Evolutionary conservation across 1,140 invertebrate species (phyloP).

Genomic region (Drosophila pachea): DNA sequence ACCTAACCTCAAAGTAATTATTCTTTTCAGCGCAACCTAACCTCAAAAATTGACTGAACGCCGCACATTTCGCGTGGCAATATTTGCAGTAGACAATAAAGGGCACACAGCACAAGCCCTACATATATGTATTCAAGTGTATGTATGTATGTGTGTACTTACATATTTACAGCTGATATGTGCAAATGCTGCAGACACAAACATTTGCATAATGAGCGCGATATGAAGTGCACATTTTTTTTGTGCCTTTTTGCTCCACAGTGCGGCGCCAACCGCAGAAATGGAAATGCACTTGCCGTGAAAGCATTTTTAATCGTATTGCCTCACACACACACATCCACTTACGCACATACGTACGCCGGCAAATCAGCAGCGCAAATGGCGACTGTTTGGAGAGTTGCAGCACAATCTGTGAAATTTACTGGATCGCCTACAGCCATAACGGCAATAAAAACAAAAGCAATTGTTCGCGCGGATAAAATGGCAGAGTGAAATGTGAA

Average conservation of each 20-base stretch:
- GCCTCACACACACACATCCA: conserved; percentile 19
- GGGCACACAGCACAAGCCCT: not conserved
- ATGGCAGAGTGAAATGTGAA: conserved; percentile 60
- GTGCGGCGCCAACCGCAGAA: conserved; percentile 58
- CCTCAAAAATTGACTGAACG: too few relatives aligned
- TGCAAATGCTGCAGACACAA: conserved; percentile 4
- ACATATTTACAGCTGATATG: not conserved
- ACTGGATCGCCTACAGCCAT: conserved; percentile 43
- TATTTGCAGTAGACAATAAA: not conserved
- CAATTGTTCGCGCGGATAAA: conserved; percentile 49
- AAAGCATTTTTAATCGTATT: conserved; percentile 77
- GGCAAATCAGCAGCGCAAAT: conserved; percentile 28
- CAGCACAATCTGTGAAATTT: conserved; percentile 52
- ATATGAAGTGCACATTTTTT: conserved; percentile 41
- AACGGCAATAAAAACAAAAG: conserved; percentile 53
- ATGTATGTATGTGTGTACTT: not conserved
- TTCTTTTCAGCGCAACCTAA: too few relatives aligned
- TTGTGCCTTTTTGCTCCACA: conserved; percentile 9
- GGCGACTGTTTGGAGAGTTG: conserved; percentile 53
- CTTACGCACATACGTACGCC: not conserved
- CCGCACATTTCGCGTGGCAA: too few relatives aligned
- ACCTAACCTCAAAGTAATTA: too few relatives aligned
- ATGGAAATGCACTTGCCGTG: conserved; percentile 75
- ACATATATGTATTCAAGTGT: not conserved
- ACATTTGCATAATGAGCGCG: conserved; percentile 62